phyloP scores from a whole-genome alignment of 1,140 invertebrate genomes.

The Akabosia matsudoensis region DNA sequence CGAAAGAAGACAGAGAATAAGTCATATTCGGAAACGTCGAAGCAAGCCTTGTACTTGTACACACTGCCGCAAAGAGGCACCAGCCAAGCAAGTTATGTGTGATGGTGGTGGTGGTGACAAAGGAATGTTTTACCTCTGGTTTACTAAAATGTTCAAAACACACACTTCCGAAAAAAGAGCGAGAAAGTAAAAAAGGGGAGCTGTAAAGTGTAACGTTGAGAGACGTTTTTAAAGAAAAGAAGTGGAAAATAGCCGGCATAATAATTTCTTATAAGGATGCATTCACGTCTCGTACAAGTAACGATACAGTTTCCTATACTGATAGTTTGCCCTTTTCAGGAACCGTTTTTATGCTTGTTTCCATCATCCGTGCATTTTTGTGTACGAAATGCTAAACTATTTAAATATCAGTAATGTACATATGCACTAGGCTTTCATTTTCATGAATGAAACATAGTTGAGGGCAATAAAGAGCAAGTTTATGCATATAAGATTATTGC shows the following conservation, averaged over 20 bases:
- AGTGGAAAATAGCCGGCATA: neutral
- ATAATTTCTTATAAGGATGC: neutral
- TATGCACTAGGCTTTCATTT: too few relatives aligned
- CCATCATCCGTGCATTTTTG: neutral
- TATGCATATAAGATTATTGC: constrained; percentile 14
- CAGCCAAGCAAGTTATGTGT: neutral
- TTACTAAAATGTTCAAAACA: neutral
- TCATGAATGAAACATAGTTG: neutral
- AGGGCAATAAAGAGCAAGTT: constrained; percentile 1
- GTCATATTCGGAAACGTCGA: neutral
- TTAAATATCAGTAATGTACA: neutral
- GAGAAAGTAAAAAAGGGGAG: neutral
- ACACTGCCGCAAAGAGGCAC: neutral
- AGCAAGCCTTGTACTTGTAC: neutral
- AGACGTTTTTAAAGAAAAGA: neutral
- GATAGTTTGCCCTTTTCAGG: constrained; percentile 1
- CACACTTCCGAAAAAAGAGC: neutral
- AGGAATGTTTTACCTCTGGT: neutral
- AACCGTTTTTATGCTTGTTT: neutral
- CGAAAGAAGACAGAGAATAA: neutral
- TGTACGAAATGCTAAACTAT: neutral
- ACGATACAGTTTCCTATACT: too few relatives aligned
- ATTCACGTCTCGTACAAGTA: neutral
- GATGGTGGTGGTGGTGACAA: neutral
- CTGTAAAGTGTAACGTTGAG: neutral